Base-by-base conservation (phyloP, 1,140 invertebrate genomes). In the Lucilia cuprina region DNA sequence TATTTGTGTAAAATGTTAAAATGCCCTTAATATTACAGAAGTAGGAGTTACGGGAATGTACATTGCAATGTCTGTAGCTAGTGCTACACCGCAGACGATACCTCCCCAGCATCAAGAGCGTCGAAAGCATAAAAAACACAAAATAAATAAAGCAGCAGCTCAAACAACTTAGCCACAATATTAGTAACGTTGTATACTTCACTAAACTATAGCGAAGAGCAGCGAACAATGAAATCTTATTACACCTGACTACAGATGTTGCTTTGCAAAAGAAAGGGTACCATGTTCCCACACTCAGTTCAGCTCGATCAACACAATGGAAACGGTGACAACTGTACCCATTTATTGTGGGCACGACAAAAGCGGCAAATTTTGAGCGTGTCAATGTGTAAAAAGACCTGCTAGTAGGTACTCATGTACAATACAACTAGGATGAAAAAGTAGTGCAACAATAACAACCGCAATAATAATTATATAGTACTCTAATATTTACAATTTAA, bases 191-290 rank as follows among this genome's bases (percentile, higher is more conserved):
- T 60, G 55, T 60, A 17, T 10, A 41, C 41, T 41, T 3, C 41
- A 41, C 55, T 60, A 14, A 0, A 60, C n/a, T 30, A 30, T 30
- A 25, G 65, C n/a, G 13, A 21, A 70, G 9, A 21, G 65, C 55
- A 60, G 65, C 77, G 19, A 80, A 80, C 77, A 80, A 80, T 50
- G 77, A 80, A 80, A 80, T 80, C 41, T 50, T 49, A 80, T 49
- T 80, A 80, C 77, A 80, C 77, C 77, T 80, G 77, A 80, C 77
- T 80, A 47, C 34, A 50, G 35, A 49, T 80, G 77, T 80, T 80
- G 77, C 19, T 12, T 80, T 47, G 41, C 47, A 47, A 80, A 80
- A 49, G 41, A 80, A 80, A 80, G 77, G 77, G 41, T 49, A 80
- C 25, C 19, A 34, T 80, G 41, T 80, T 80, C 77, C 77, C 77